Evolutionary conservation across 30 jellyfish, hydroid and myxozoan species (phyloP), one percentile per base, ranked within the genome.

Genomic region (Hydractinia echinata): DNA sequence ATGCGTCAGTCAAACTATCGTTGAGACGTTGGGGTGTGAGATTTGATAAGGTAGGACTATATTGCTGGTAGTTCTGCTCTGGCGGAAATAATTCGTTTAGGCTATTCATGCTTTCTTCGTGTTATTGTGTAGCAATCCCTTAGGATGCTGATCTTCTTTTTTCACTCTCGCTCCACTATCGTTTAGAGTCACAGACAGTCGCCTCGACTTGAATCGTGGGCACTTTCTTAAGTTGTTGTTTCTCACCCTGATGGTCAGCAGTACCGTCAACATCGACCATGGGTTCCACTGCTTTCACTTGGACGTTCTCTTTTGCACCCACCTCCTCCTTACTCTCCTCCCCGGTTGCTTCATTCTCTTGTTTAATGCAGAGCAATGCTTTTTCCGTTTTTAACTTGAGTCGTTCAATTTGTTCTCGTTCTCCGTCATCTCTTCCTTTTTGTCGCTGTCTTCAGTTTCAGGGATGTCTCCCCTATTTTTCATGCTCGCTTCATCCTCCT

Each of bases 1-100:
- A 30, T 51, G 74, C 96, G 44, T 87, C 82, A 77, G 89, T 86
- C 76, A 92, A 48, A 62, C 96, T 87, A 69, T 87, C 86, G 79
- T 86, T 83, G 44, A 92, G 62, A n/a, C 81, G 78, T 67, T 86
- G 96, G 4, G 96, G 95, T 39, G 79, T 79, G 10, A 92, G 62
- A 15, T 91, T 73, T 30, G 84, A 77, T 53, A 92, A 61, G 5
- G 96, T 92, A 6, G 98, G 98, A 73, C 96, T 92, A 55, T 69
- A 80, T 76, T 92, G 98, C 30, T 14, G 55, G 61, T 30, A 54
- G 54, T 49, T 54, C 20, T 74, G 69, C 9, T 18, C 66, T 9
- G 62, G 83, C 15, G 83, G 39, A 49, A 74, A 74, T 67, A 74
- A 16, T 74, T 74, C 66, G 54, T 74, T 74, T 10, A 74, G 66